These are phyloP conservation scores for Tachysurus vachellii DNA, from an alignment of 2,113 vertebrate genomes.

Conservation along the genomic window DNA sequence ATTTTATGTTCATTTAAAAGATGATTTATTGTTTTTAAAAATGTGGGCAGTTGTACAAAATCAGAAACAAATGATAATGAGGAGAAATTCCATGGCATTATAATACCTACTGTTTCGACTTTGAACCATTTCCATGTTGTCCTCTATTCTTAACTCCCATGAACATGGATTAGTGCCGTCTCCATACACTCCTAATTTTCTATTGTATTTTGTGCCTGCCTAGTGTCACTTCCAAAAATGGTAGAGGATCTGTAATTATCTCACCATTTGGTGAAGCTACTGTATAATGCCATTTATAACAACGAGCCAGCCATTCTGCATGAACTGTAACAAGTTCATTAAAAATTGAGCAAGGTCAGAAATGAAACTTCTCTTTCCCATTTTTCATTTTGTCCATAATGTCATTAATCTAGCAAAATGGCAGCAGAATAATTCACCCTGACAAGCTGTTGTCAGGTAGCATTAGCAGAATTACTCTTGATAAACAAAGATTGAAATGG, in stretches of 20 bases:
- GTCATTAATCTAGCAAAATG: conserved; percentile 73
- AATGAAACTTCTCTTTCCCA: conserved; percentile 70
- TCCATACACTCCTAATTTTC: background rate
- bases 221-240: conserved; percentile 34
- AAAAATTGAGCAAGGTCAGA: conserved; percentile 79
- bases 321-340: conserved; percentile 69
- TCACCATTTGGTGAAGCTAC: conserved; percentile 65
- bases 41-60: background rate
- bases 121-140: conserved; percentile 15
- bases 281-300: conserved; percentile 67
- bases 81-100: background rate
- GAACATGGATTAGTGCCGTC: background rate
- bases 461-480: conserved; percentile 50
- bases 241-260: conserved; percentile 66
- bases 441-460: conserved; percentile 57
- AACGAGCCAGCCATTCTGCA: conserved; percentile 61
- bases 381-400: conserved; percentile 75
- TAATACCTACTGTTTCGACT: background rate
- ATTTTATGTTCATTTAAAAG: background rate
- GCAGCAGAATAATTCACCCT: conserved; percentile 66
- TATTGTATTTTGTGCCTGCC: conserved; percentile 26
- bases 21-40: background rate
- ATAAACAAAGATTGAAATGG: conserved; percentile 55
- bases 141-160: conserved; percentile 13
- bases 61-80: conserved; percentile 7